Percentiles rank a stretch among this genome's conserved stretches.
Evolutionary conservation across 2,888 invertebrate species (phyloP).

Genomic region (Amiota mariae): DNA sequence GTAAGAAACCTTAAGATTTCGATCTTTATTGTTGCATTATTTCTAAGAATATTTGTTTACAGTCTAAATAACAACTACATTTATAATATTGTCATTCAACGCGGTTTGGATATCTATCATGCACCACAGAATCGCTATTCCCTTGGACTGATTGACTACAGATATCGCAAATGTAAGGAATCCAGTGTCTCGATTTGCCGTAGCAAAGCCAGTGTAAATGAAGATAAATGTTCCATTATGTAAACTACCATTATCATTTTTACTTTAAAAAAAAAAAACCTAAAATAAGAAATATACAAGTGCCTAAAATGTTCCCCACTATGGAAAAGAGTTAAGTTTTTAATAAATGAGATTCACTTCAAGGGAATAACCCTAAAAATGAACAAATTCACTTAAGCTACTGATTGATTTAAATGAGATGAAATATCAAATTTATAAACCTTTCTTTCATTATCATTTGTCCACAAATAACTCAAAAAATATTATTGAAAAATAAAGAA

Average conservation of each 20-base stretch:
- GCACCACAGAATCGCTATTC: neutral
- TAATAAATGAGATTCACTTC: too few relatives aligned
- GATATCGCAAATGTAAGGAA: slow-evolving; percentile 82
- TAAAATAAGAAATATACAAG: neutral
- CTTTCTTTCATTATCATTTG: too few relatives aligned
- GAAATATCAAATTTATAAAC: too few relatives aligned
- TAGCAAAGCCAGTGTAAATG: slow-evolving; percentile 33
- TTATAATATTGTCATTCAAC: neutral
- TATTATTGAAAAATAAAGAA: too few relatives aligned
- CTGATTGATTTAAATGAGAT: too few relatives aligned
- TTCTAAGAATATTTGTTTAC: neutral
- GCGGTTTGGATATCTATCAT: slow-evolving; percentile 3
- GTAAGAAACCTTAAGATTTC: neutral
- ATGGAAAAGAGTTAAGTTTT: too few relatives aligned
- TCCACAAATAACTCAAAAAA: too few relatives aligned
- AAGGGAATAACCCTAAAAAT: too few relatives aligned
- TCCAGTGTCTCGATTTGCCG: slow-evolving; percentile 76
- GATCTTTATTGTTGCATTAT: neutral
- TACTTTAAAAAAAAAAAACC: neutral
- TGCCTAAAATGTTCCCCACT: too few relatives aligned
- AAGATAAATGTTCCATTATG: neutral
- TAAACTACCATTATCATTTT: neutral
- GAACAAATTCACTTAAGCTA: too few relatives aligned
- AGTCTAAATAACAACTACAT: slow-evolving; percentile 3
- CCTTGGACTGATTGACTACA: neutral